Evolutionary conservation across 2,113 vertebrate genomes (phyloP), one percentile per base, ranked within the genome.

Genomic region (Ptilonorhynchus violaceus): DNA sequence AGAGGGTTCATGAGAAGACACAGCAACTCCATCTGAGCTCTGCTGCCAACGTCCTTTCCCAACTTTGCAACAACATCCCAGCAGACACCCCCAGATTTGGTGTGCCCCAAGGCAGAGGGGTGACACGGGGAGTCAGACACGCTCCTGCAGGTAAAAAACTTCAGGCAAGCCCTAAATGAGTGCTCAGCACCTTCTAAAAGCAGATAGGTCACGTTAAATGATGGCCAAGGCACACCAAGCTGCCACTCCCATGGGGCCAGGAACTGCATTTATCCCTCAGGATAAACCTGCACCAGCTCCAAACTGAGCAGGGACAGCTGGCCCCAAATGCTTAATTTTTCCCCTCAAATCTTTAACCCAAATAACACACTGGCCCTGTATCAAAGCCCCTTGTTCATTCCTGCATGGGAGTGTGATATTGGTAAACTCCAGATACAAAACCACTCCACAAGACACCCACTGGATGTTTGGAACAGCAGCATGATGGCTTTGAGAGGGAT

Each of bases 361-460:
- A 39, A 14, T 10, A 11, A 39, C 7, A 2, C 11, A 10, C 1
- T 56, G 41, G n/a, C 30, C 10, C 11, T 25, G 3, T 11, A 11
- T 30, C 42, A 42, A 77, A 87, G 17, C 17, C 49, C 44, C 35
- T 25, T 27, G 42, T 10, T 68, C 52, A 1, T 18, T 63, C 27
- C 82, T 81, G 60, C 27, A 4, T 3, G 15, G 2, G 15, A 44
- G 13, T 1, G 62, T 4, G 49, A 11, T 5, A 2, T 7, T 7
- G 21, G 18, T 47, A 22, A 63, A 84, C 52, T 81, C 68, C 58
- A 64, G 42, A 7, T 5, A 1, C 3, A 17, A 55, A 81, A 52
- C 21, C 35, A 8, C 39, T 49, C 49, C 74, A 25, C 23, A 6
- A 25, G 30, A 25, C 3, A 19, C 58, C 37, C 53, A 0, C 0